Conservation (phyloP, 2,888 invertebrate species). For the Zaprionus lineosus region DNA sequence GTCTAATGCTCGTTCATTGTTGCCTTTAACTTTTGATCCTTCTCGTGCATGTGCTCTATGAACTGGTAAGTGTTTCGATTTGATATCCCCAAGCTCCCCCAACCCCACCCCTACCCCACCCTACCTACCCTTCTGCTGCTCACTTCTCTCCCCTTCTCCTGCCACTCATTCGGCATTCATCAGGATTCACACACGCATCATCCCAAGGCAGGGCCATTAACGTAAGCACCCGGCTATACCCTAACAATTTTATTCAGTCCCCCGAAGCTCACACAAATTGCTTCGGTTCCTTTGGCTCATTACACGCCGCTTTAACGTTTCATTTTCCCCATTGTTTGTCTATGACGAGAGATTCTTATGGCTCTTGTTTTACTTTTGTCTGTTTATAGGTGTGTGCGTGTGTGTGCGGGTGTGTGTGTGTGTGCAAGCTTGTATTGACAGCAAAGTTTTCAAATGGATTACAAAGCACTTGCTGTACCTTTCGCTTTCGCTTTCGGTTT, state of each 20-base stretch:
- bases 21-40: conserved; percentile 47
- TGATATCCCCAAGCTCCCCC: conserved; percentile 9
- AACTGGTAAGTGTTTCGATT: conserved; percentile 42
- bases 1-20: conserved; percentile 13
- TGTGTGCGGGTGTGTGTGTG: not conserved
- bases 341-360: conserved; percentile 48
- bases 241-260: conserved; percentile 20
- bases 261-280: conserved; percentile 56
- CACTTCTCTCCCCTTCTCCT: conserved; percentile 1
- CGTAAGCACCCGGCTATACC: conserved; percentile 41
- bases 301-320: conserved; percentile 53
- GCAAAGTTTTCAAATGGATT: conserved; percentile 69
- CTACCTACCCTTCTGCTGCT: too few species aligned
- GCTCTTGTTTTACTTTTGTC: conserved; percentile 1
- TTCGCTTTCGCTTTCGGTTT: conserved; percentile 3
- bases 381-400: not conserved
- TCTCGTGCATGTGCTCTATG: conserved; percentile 43
- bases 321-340: conserved; percentile 67
- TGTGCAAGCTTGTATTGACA: conserved; percentile 3
- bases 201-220: conserved; percentile 42
- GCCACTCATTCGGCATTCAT: too few species aligned
- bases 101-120: too few species aligned
- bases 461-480: conserved; percentile 66
- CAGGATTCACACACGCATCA: conserved; percentile 7
- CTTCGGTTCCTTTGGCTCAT: conserved; percentile 60